Evolutionary conservation across 1,140 invertebrate species (phyloP).

Genomic region (Chrysomallon squamiferum): DNA sequence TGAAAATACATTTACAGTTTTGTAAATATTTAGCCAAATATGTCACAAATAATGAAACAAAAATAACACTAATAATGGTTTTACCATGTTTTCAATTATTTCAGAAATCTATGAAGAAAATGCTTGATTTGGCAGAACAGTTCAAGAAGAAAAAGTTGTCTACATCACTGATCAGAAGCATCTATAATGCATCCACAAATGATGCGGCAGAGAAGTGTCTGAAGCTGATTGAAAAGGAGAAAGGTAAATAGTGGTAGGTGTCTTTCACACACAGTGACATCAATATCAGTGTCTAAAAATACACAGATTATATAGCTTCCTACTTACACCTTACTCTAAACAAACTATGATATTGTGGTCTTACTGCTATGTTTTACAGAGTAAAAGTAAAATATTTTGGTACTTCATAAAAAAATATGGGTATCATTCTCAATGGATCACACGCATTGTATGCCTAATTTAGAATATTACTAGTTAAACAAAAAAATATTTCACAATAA

Average conservation of each 20-base stretch:
- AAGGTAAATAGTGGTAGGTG: slow-evolving; percentile 60
- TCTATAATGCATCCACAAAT: slow-evolving; percentile 60
- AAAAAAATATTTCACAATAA: no score
- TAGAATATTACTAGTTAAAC: no score
- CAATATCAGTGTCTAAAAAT: no score
- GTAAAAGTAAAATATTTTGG: no score
- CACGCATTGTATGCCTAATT: no score
- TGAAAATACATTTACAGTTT: neutral
- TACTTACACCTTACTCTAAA: no score
- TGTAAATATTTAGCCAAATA: neutral
- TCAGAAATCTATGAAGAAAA: slow-evolving; percentile 38
- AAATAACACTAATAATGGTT: neutral
- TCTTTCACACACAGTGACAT: no score
- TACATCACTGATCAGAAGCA: slow-evolving; percentile 58
- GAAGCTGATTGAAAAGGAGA: slow-evolving; percentile 47
- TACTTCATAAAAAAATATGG: no score
- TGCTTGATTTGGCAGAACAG: slow-evolving; percentile 62
- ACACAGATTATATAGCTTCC: no score
- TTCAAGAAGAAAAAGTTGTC: slow-evolving; percentile 59
- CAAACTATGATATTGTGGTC: no score
- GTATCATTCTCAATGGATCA: no score
- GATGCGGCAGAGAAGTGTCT: slow-evolving; percentile 61
- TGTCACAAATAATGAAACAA: neutral
- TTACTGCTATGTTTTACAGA: no score
- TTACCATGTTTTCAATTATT: neutral